Conservation (phyloP, 2,888 invertebrate species). For the Galeruca laticollis region DNA sequence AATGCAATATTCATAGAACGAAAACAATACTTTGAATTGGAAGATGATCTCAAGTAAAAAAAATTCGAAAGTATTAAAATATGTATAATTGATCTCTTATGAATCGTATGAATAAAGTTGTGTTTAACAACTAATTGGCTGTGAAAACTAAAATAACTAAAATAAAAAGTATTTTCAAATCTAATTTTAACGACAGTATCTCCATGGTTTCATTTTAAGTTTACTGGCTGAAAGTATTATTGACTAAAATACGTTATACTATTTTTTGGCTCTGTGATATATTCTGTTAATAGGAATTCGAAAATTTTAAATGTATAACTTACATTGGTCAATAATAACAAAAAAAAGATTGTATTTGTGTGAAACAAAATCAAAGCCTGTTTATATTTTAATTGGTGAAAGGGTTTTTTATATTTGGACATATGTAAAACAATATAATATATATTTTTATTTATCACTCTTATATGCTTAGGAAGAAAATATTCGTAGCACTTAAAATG, state of each 20-base stretch:
- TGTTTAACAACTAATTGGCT: slow-evolving; percentile 37
- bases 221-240: slow-evolving; percentile 42
- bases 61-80: slow-evolving; percentile 27
- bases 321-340: slow-evolving; percentile 46
- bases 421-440: slow-evolving; percentile 50
- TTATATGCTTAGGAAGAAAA: slow-evolving; percentile 50
- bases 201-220: slow-evolving; percentile 45
- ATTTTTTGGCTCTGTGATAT: slow-evolving; percentile 64
- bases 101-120: slow-evolving; percentile 16
- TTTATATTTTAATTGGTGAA: slow-evolving; percentile 59
- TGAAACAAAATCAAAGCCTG: slow-evolving; percentile 52
- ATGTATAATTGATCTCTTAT: slow-evolving; percentile 27
- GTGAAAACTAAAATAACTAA: slow-evolving; percentile 36
- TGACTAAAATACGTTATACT: slow-evolving; percentile 47
- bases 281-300: slow-evolving; percentile 56
- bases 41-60: slow-evolving; percentile 17
- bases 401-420: slow-evolving; percentile 55
- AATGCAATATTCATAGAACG: no score
- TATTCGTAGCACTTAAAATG: slow-evolving; percentile 50
- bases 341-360: slow-evolving; percentile 37
- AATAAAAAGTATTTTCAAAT: slow-evolving; percentile 34
- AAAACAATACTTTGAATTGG: neutral
- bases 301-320: slow-evolving; percentile 50
- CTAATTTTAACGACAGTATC: slow-evolving; percentile 27
- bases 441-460: slow-evolving; percentile 47